Conservation (phyloP, 92 coral and sea anemone species). For the Paragorgia papillata region DNA sequence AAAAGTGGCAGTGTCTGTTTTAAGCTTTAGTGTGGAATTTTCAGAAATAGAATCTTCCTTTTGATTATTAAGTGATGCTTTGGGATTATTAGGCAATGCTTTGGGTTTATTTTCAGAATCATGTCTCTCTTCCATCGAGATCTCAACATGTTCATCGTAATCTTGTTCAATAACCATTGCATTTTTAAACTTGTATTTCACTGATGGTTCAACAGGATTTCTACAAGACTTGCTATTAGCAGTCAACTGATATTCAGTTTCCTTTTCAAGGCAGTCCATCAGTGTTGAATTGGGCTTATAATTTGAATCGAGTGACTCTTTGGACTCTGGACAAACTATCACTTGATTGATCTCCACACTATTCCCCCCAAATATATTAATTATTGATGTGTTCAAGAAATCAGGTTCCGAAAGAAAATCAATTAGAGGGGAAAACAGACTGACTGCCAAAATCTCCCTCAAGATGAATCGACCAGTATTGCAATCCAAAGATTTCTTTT, state of each 20-base stretch:
- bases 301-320: background rate
- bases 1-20: background rate
- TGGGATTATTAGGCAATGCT: no score
- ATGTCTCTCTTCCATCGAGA: background rate
- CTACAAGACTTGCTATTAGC: background rate
- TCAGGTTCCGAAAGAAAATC: slow-evolving; percentile 73
- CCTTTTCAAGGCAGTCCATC: slow-evolving; percentile 3
- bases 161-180: background rate
- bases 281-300: background rate
- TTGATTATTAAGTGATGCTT: background rate
- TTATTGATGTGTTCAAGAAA: slow-evolving; percentile 77
- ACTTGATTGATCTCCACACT: background rate
- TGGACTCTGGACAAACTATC: background rate
- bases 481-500: slow-evolving; percentile 66
- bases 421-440: slow-evolving; percentile 62
- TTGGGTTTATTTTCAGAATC: background rate
- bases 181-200: slow-evolving; percentile 5
- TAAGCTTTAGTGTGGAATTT: background rate
- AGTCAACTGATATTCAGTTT: background rate
- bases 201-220: background rate
- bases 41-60: background rate
- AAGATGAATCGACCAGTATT: slow-evolving; percentile 88
- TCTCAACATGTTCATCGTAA: slow-evolving; percentile 1
- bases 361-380: slow-evolving; percentile 59
- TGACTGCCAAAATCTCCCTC: slow-evolving; percentile 82